These are phyloP conservation scores for Penaeus chinensis DNA, from an alignment of 1,140 invertebrate species.

Conservation along the genomic window DNA sequence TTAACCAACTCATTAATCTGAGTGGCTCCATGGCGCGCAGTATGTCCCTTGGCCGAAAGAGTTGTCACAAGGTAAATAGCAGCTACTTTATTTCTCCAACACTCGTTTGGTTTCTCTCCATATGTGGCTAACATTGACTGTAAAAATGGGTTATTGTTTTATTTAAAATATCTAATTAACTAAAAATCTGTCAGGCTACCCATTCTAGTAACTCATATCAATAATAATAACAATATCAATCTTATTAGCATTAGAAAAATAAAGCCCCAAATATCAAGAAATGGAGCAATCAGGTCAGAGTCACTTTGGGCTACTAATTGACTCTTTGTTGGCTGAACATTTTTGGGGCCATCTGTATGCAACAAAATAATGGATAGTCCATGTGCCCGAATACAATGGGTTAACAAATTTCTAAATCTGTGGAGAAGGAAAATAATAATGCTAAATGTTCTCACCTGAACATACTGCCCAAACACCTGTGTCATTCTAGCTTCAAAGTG, in stretches of 20 bases:
- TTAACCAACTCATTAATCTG: conserved; percentile 90
- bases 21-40: conserved; percentile 90
- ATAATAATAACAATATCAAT: too few relatives aligned
- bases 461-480: conserved; percentile 90
- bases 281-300: too few relatives aligned
- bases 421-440: conserved; percentile 8
- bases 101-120: conserved; percentile 77
- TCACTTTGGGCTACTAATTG: too few relatives aligned
- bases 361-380: too few relatives aligned
- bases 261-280: too few relatives aligned
- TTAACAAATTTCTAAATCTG: neutral
- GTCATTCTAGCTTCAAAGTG: conserved; percentile 94
- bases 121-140: conserved; percentile 86
- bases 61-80: conserved; percentile 96
- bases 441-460: conserved; percentile 71
- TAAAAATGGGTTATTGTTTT: conserved; percentile 31
- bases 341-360: too few relatives aligned
- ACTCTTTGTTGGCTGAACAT: too few relatives aligned
- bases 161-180: neutral
- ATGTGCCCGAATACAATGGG: too few relatives aligned
- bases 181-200: neutral
- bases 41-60: conserved; percentile 89
- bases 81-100: conserved; percentile 95
- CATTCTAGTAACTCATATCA: too few relatives aligned
- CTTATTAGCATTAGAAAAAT: too few relatives aligned